Conservation (phyloP, 2,888 invertebrate genomes). For the Micoletzkya japonica region DNA sequence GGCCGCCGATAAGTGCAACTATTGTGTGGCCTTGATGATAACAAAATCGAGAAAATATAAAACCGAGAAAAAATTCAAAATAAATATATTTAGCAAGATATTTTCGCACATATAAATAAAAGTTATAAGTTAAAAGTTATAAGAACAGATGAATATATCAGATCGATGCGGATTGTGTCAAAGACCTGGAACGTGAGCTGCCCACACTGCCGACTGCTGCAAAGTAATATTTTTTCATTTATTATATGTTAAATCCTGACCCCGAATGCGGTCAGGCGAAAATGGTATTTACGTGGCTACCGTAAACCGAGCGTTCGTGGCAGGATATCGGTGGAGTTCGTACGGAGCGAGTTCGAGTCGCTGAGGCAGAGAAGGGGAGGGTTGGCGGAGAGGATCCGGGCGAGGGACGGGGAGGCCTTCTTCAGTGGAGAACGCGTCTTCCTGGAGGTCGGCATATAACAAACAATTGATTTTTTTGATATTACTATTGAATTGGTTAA, state of each 20-base stretch:
- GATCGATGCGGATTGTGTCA: slow-evolving; percentile 8
- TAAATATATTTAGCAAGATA: too few relatives aligned
- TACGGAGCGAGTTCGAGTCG: slow-evolving; percentile 18
- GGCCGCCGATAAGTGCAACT: too few relatives aligned
- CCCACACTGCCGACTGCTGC: slow-evolving; percentile 9
- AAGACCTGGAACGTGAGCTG: slow-evolving; percentile 16
- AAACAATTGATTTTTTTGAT: too few relatives aligned
- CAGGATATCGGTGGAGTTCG: slow-evolving; percentile 26
- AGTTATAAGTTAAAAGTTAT: not conserved
- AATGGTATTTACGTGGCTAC: not conserved
- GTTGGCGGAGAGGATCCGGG: not conserved
- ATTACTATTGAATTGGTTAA: too few relatives aligned
- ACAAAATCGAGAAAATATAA: too few relatives aligned
- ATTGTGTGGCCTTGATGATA: too few relatives aligned
- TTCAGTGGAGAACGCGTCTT: slow-evolving; percentile 17
- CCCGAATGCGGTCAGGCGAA: not conserved
- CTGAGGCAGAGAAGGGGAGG: not conserved
- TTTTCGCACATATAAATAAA: not conserved
- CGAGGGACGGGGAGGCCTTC: slow-evolving; percentile 11
- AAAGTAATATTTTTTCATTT: not conserved
- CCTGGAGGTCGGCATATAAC: too few relatives aligned
- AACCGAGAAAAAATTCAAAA: too few relatives aligned
- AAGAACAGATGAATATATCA: not conserved
- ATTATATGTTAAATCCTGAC: not conserved
- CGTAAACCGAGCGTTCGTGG: not conserved